Base-by-base conservation (phyloP, 2,888 invertebrate genomes). In the Metalampra italica region DNA sequence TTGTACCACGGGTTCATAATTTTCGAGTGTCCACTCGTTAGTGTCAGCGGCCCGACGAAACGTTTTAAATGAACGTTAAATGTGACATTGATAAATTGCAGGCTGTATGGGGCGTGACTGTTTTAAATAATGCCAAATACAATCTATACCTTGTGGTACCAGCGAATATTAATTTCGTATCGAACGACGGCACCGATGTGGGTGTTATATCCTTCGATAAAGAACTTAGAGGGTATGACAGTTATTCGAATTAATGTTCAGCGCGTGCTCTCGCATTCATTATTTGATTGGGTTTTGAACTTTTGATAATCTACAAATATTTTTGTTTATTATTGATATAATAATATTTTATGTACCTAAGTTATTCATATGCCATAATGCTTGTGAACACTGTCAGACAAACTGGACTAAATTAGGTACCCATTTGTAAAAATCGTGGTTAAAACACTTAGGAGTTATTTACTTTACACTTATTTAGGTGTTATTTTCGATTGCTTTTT, bases 41-140 rank as follows among this genome's bases (percentile, higher is more conserved):
- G 55, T 54, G 57, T 50, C 54, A 55, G 56, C 50, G 51, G 47
- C 52, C 57, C 57, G 54, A 62, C 68, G 63, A 63, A 68, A 55
- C 62, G 60, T 62, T 68, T 52, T 68, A 65, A 68, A 70, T 71
- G 64, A 64, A 62, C 64, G 57, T 64, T 57, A 64, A 60, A 60
- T 62, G 57, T 50, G 58, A 52, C 62, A 47, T 47, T 68, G 65
- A 68, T 62, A 57, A 57, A 69, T 62, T 52, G 52, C 47, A 38
- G 15, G 22, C 37, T 1, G 45, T 34, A 34, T 12, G 39, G 14
- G 39, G 13, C 13, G 39, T 15, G 39, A 39, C 39, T 8, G 22
- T 39, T 39, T 39, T 39, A 37, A 37, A 11, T 34, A 13, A 37
- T 7, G 37, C 13, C 1, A 37, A 37, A 14, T 39, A 15, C 8